Evolutionary conservation across 2,797 vertebrate genomes (phyloP).

Genomic region (Ceryle rudis): DNA sequence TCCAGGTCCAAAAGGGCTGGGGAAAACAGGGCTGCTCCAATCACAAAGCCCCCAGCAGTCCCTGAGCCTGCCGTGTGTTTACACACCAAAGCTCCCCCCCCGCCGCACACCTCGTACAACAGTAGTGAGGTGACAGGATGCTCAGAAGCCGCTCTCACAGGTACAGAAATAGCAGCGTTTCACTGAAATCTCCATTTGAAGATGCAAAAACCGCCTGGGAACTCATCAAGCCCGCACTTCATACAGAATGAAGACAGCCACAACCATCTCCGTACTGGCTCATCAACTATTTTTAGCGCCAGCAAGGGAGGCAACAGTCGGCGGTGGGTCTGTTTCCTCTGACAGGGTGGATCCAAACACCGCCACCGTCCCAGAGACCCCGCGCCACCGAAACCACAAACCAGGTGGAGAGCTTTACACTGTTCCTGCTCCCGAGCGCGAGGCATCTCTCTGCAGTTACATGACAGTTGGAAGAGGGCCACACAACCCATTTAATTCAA

Average conservation of each 20-base stretch:
- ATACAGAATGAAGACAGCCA: slow-evolving; percentile 15
- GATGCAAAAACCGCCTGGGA: slow-evolving; percentile 4
- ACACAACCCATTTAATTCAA: slow-evolving; percentile 18
- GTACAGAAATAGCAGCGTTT: background rate
- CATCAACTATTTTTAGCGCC: slow-evolving; percentile 29
- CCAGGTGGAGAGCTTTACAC: background rate
- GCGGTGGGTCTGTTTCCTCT: background rate
- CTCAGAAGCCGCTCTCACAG: background rate
- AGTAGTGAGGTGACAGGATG: background rate
- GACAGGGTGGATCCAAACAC: background rate
- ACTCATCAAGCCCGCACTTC: background rate
- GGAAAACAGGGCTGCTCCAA: background rate
- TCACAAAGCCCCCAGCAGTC: background rate
- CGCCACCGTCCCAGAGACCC: background rate
- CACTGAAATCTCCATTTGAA: background rate
- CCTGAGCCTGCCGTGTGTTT: background rate
- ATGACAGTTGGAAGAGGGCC: background rate
- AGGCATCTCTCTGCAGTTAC: background rate
- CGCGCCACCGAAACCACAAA: background rate
- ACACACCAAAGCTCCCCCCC: background rate
- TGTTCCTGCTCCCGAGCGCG: background rate
- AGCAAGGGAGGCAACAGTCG: background rate
- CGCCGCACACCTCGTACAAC: background rate
- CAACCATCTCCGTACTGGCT: background rate
- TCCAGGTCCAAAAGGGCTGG: background rate